Percentiles rank a stretch among this genome's conserved stretches.
These are phyloP conservation scores for Xenus cinereus DNA, from an alignment of 2,113 vertebrate genomes.

Conservation along the genomic window DNA sequence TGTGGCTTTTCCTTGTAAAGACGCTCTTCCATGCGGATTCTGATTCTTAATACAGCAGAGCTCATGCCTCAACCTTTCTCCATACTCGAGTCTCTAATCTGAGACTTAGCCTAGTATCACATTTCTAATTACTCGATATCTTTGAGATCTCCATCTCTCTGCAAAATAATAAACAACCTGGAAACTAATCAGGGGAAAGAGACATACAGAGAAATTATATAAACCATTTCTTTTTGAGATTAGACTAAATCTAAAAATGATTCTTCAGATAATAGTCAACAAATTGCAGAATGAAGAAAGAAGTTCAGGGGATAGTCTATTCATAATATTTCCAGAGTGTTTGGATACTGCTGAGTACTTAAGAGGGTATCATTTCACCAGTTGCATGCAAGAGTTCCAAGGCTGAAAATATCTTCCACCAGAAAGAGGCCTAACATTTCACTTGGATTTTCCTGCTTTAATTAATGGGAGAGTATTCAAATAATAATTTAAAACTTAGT, in stretches of 20 bases:
- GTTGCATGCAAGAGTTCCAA: background rate
- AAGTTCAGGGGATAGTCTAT: background rate
- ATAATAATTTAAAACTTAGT: rapidly evolving
- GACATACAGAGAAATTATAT: background rate
- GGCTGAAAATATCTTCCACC: background rate
- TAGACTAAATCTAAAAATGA: background rate
- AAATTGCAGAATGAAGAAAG: background rate
- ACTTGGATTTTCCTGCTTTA: background rate
- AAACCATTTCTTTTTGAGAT: background rate
- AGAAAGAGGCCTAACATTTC: background rate
- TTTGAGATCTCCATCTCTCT: background rate
- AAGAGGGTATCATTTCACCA: background rate
- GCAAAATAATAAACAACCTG: background rate
- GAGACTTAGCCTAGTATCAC: background rate
- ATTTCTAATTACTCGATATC: background rate
- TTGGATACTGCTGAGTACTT: background rate
- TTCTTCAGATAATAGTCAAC: background rate
- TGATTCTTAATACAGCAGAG: background rate
- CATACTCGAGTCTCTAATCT: background rate
- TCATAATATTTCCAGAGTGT: background rate
- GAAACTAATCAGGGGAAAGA: background rate
- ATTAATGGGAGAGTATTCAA: rapidly evolving
- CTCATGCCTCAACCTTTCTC: background rate
- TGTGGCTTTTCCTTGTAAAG: background rate
- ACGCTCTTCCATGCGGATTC: background rate